Conservation (phyloP, 2,888 invertebrate species). For the Nemotelus pantherinus region DNA sequence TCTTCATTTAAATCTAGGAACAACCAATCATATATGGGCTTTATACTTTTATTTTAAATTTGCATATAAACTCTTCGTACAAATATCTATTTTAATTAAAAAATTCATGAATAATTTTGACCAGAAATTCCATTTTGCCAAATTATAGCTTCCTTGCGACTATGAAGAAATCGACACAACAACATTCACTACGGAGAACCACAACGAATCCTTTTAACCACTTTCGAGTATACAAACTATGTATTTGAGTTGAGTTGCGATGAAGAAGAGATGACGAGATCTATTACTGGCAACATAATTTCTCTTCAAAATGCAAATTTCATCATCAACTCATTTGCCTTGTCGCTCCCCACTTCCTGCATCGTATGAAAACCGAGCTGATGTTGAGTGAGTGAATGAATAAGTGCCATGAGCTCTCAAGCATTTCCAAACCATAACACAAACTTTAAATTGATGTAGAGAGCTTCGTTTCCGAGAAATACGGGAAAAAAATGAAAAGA, state of each 20-base stretch:
- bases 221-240: background rate
- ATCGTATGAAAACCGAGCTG: too few relatives aligned
- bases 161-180: background rate
- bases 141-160: background rate
- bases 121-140: background rate
- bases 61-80: too few relatives aligned
- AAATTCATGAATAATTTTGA: background rate
- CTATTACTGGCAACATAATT: conserved; percentile 24
- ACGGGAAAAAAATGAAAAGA: too few relatives aligned
- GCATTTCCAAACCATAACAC: conserved; percentile 7
- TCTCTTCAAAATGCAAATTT: conserved; percentile 35
- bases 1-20: too few relatives aligned
- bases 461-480: too few relatives aligned
- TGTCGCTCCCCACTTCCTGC: background rate
- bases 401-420: background rate
- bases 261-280: conserved; percentile 12
- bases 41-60: too few relatives aligned
- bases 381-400: background rate
- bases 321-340: conserved; percentile 21
- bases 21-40: too few relatives aligned
- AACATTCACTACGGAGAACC: background rate
- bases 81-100: too few relatives aligned
- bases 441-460: conserved; percentile 30
- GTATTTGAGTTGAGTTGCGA: background rate
- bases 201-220: conserved; percentile 13